Evolutionary conservation across 2,113 vertebrate species (phyloP).

Genomic region (Odocoileus virginianus): DNA sequence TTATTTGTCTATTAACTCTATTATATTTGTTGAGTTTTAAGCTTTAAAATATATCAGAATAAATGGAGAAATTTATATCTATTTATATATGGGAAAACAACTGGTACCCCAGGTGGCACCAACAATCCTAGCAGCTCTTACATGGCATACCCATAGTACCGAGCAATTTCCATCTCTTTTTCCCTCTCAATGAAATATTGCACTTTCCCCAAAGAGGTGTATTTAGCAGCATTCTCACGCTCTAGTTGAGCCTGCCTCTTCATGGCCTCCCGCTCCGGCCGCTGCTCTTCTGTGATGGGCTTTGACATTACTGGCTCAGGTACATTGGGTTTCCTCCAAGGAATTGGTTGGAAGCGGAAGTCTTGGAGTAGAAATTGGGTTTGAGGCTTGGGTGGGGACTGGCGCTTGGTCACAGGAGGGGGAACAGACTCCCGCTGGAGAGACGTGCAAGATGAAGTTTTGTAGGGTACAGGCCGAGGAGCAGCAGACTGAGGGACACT

Average conservation of each 20-base stretch:
- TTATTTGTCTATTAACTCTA: neutral
- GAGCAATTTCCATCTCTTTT: neutral
- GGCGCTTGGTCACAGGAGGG: neutral
- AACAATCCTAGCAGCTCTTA: neutral
- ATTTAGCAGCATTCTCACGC: slow-evolving; percentile 37
- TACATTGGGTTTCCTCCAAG: neutral
- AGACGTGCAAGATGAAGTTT: neutral
- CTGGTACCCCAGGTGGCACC: neutral
- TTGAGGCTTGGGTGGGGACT: neutral
- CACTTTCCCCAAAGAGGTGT: neutral
- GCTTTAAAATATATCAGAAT: neutral
- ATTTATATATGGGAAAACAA: neutral
- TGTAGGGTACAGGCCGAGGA: neutral
- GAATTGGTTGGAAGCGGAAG: neutral
- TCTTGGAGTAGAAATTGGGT: slow-evolving; percentile 8
- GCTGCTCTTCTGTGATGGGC: slow-evolving; percentile 42
- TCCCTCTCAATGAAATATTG: slow-evolving; percentile 32
- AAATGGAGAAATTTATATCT: neutral
- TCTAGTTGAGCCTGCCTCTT: slow-evolving; percentile 44
- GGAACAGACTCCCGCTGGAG: neutral
- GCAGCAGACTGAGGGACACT: neutral
- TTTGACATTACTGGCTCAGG: slow-evolving; percentile 26
- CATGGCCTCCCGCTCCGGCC: slow-evolving; percentile 36
- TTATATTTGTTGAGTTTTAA: neutral
- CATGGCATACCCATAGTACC: neutral